Evolutionary conservation across 2,113 vertebrate genomes (phyloP), one percentile per base, ranked within the genome.

Genomic region (Centrocercus urophasianus): DNA sequence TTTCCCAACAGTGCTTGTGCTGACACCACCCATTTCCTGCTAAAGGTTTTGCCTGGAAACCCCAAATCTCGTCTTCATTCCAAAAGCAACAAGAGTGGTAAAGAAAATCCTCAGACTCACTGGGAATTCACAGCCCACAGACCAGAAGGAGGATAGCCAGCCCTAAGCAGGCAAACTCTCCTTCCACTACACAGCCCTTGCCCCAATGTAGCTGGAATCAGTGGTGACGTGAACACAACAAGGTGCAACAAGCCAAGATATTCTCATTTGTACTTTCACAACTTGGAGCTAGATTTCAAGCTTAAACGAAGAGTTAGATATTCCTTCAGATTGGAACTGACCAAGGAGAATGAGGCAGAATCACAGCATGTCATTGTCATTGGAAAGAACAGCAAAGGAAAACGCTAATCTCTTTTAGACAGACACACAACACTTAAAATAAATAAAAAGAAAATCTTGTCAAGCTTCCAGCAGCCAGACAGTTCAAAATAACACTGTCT

Each of bases 211-310:
- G 60, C 73, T 36, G 73, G 30, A 13, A 24, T 36, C 27, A 27
- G 8, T 18, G 1, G 30, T 0, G 2, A 30, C 0, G 1, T 11
- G 32, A 69, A 16, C 5, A 42, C 1, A 0, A 4, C 0, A 0
- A 57, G 43, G 34, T 47, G 18, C 52, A 28, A n/a, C 40, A 45
- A 72, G 50, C 38, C 43, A n/a, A 69, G 89, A 72, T 18, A 36
- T 1, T 6, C 59, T 79, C n/a, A 25, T 84, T 50, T 16, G 3
- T 47, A 8, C 10, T 65, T 21, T 10, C 4, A 0, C 45, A 57
- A n/a, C 21, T 77, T 2, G 0, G 17, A 47, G 6, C 25, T 82
- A 28, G 38, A 40, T 42, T 72, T 47, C 22, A 86, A 14, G 11
- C 59, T 83, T 54, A 21, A 70, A 65, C 61, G 6, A 27, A 60